A percentile compares a stretch with the other conserved stretches of the same genome.
Evolutionary conservation across 2,797 vertebrate genomes (phyloP).

Genomic region (Sebastes taczanowskii): DNA sequence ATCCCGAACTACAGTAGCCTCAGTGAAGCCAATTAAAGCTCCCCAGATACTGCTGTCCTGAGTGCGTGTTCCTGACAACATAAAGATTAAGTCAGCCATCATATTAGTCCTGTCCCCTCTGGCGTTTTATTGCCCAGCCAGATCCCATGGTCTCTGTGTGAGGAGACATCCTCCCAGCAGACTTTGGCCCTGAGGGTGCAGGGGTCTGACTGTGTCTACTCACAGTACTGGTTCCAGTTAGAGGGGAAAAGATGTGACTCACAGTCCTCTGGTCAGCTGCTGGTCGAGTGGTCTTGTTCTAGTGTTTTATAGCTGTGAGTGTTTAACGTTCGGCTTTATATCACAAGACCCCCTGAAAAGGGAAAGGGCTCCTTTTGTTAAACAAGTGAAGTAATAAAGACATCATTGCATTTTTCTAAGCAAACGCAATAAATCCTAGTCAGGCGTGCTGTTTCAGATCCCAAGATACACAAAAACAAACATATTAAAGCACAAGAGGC

Average conservation of each 20-base stretch:
- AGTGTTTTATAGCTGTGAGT: conserved; percentile 15
- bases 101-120: conserved; percentile 29
- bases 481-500: conserved; percentile 10
- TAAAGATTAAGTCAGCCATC: conserved; percentile 9
- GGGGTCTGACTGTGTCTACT: conserved; percentile 13
- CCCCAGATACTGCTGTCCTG: conserved; percentile 20
- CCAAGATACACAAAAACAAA: conserved; percentile 21
- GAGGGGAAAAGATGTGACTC: conserved; percentile 32
- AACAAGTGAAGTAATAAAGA: conserved; percentile 19
- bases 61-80: conserved; percentile 28
- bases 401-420: conserved; percentile 20
- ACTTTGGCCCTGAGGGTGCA: conserved; percentile 3
- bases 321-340: conserved; percentile 16
- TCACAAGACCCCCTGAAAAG: conserved; percentile 28
- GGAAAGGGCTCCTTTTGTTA: conserved; percentile 6
- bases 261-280: conserved; percentile 36
- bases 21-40: conserved; percentile 44
- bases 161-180: conserved; percentile 16
- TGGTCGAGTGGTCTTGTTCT: conserved; percentile 30
- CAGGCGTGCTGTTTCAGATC: conserved; percentile 11
- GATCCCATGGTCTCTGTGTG: conserved; percentile 24
- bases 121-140: conserved; percentile 30
- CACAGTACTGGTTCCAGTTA: conserved; percentile 13
- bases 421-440: conserved; percentile 29
- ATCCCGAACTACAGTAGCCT: conserved; percentile 33